Evolutionary conservation across 2,888 invertebrate species (phyloP), one percentile per base, ranked within the genome.

Genomic region (Drosophila anomelani): DNA sequence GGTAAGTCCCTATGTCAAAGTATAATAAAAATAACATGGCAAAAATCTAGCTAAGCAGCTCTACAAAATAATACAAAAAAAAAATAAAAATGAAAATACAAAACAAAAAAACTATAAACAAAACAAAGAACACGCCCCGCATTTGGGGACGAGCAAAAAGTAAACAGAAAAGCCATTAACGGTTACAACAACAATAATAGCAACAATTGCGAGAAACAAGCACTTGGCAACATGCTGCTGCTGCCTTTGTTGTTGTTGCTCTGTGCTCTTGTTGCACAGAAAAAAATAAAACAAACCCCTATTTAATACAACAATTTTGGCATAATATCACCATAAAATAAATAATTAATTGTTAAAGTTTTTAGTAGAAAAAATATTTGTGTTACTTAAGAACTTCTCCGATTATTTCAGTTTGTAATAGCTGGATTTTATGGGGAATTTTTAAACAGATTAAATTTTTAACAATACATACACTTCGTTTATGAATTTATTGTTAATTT

Each of bases 101-200:
- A 53, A 44, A 17, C 58, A 44, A 15, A 71, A 74, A 43, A 20
- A 66, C 29, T 29, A 58, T 47, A 47, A 49, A 54, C 46, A 74
- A 63, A 74, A 77, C 75, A 75, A 71, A 73, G 78, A 85, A 77
- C 80, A 79, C 82, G 82, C 82, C 67, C 79, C 74, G 80, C 55
- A 68, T 79, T 69, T 67, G 79, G 78, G 63, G 66, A 69, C 84
- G 64, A 59, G 59, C 43, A 63, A 79, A 80, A 80, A 75, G 67
- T 68, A 63, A 85, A 85, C 72, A 85, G 77, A 86, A 86, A 77
- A 86, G 68, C 77, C 87, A 82, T 84, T 82, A 86, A 78, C 79
- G 74, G 56, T 62, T 73, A 79, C 63, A 74, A 78, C 57, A 78
- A 63, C 55, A 56, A 64, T 43, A 63, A 41, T 39, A 39, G 53